phyloP scores from a whole-genome alignment of 2,113 vertebrate species.

The Verasper variegatus region DNA sequence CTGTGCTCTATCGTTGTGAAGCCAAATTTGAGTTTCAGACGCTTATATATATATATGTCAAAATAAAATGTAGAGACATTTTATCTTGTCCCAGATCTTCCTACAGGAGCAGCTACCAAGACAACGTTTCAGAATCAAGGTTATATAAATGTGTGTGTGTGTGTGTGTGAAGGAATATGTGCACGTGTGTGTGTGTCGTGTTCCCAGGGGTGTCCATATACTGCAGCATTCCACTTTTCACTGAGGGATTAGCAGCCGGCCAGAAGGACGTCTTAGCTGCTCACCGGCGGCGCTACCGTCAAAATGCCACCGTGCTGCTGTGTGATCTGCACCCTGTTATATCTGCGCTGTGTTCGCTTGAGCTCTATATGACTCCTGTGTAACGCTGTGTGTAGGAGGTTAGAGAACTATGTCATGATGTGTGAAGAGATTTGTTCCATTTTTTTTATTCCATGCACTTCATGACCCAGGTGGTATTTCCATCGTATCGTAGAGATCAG shows the following conservation, averaged over 20 bases:
- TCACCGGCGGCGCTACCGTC: too few species aligned
- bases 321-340: background rate
- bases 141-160: background rate
- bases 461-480: slow-evolving; percentile 18
- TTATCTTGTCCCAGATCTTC: too few species aligned
- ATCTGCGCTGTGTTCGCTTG: too few species aligned
- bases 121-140: background rate
- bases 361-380: too few species aligned
- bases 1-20: background rate
- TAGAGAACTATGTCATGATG: background rate
- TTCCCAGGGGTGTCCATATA: slow-evolving; percentile 65
- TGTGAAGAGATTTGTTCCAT: background rate
- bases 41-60: background rate
- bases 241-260: slow-evolving; percentile 46
- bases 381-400: too few species aligned
- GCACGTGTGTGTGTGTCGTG: background rate
- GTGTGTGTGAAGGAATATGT: background rate
- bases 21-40: background rate
- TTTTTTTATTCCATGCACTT: background rate
- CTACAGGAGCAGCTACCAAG: background rate
- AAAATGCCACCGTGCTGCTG: slow-evolving; percentile 17
- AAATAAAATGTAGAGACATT: too few species aligned
- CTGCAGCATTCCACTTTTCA: slow-evolving; percentile 52
- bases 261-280: slow-evolving; percentile 23
- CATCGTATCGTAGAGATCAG: slow-evolving; percentile 20